Evolutionary conservation across 2,797 vertebrate species (phyloP).

Genomic region (Schizothorax lantsangensis): DNA sequence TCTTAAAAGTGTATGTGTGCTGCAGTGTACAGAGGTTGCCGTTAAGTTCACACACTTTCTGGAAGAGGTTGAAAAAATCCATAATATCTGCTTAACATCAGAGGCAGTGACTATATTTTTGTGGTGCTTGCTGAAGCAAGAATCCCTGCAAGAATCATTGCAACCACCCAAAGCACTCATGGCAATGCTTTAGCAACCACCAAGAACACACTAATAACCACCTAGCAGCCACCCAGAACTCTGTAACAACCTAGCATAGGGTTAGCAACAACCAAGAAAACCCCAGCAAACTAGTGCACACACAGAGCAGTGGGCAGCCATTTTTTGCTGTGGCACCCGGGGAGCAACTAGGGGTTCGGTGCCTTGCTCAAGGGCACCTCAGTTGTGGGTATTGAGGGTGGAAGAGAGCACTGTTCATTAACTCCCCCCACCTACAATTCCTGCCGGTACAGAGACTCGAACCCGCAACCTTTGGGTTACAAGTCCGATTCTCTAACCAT

Average conservation of each 20-base stretch:
- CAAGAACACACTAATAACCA: neutral
- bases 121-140: neutral
- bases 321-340: neutral
- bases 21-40: conserved; percentile 6
- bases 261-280: neutral
- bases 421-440: no score
- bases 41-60: conserved; percentile 19
- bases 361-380: neutral
- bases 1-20: conserved; percentile 2
- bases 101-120: neutral
- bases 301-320: neutral
- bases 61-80: neutral
- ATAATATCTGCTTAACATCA: neutral
- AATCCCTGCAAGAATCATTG: neutral
- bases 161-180: neutral
- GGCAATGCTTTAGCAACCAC: neutral
- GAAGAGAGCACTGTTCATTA: neutral
- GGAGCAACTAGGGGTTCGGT: neutral
- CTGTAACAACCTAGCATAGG: neutral
- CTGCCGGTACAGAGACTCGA: no score
- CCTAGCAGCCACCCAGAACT: neutral
- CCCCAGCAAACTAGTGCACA: neutral
- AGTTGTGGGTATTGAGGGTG: neutral
- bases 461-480: no score
- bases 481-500: no score